Evolutionary conservation across 2,113 vertebrate genomes (phyloP), one percentile per base, ranked within the genome.

Genomic region (Cyprinodon variegatus): DNA sequence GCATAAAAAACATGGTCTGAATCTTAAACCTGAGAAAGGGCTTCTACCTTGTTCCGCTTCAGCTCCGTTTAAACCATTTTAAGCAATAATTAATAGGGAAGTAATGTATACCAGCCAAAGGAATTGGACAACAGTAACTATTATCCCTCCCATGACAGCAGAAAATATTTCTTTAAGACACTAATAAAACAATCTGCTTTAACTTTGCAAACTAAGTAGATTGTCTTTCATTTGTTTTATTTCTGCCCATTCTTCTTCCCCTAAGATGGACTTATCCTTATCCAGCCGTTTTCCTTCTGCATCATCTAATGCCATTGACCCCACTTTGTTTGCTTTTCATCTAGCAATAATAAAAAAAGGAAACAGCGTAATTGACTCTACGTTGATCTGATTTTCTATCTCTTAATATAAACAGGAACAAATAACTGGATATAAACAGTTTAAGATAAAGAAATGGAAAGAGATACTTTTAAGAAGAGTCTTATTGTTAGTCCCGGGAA

Each of bases 361-460:
- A 62, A 72, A 66, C 45, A 69, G 11, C 50, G n/a, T 39, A 59
- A 62, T 22, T 66, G 4, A 70, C 0, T 1, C 6, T 1, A 0
- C 64, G 41, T 41, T 43, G 65, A 76, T 61, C 22, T 38, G 61
- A 76, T 59, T 53, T 60, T 64, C 48, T 48, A 29, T 74, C 60
- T 67, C 65, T 67, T 76, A 60, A 78, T 48, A 0, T 60, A 63
- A 61, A 22, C 48, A 36, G n/a, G 46, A 68, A 36, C 6, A 9
- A 29, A 60, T 53, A 76, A 76, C 72, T 43, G 15, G 14, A 68
- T 9, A 17, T 29, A 41, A 10, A 59, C 72, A 3, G 29, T 43
- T 65, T 41, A 17, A 61, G 63, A 1, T 48, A 63, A n/a, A 48
- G 15, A 1, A n/a, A 81, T 22, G 60, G 3, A 61, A 37, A 13